Percentiles rank a stretch among this genome's conserved stretches.
These are phyloP conservation scores for Pseudorhombus dupliciocellatus DNA, from an alignment of 2,113 vertebrate genomes.

Conservation along the genomic window DNA sequence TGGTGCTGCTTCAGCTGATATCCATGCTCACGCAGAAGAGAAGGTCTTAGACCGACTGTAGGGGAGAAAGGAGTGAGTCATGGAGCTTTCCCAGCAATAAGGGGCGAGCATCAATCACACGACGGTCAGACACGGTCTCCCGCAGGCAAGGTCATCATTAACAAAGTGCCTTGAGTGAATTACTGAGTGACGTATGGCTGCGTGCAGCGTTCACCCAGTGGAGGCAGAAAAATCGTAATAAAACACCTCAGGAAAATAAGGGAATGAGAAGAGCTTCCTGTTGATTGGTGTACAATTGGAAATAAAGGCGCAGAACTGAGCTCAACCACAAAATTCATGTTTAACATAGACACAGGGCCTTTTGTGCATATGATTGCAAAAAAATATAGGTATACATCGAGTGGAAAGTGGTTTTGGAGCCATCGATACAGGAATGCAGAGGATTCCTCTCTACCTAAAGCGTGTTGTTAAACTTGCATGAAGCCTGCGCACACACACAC, in stretches of 20 bases:
- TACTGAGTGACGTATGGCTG: conserved; percentile 16
- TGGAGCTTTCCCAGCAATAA: conserved; percentile 33
- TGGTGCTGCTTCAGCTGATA: not conserved
- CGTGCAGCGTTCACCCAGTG: conserved; percentile 6
- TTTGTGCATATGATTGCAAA: not conserved
- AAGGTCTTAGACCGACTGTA: not conserved
- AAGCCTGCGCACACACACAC: conserved; percentile 44
- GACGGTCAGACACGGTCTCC: conserved; percentile 13
- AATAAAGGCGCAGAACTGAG: not conserved
- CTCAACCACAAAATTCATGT: not conserved
- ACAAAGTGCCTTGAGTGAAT: conserved; percentile 23
- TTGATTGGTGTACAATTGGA: not conserved
- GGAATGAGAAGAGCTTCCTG: not conserved
- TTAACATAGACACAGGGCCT: not conserved
- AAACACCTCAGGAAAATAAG: not conserved
- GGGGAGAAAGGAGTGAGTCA: conserved; percentile 52
- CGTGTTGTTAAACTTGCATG: conserved; percentile 68
- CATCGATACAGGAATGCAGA: not conserved
- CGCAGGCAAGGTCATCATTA: conserved; percentile 42
- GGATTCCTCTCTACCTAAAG: conserved; percentile 15
- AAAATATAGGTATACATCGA: not conserved
- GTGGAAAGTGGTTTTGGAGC: conserved; percentile 9
- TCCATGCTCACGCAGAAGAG: not conserved
- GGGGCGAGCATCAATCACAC: conserved; percentile 47
- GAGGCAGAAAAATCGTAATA: not conserved